Evolutionary conservation across 2,797 vertebrate species (phyloP), one percentile per base, ranked within the genome.

Genomic region (Anomalospiza imberbis): DNA sequence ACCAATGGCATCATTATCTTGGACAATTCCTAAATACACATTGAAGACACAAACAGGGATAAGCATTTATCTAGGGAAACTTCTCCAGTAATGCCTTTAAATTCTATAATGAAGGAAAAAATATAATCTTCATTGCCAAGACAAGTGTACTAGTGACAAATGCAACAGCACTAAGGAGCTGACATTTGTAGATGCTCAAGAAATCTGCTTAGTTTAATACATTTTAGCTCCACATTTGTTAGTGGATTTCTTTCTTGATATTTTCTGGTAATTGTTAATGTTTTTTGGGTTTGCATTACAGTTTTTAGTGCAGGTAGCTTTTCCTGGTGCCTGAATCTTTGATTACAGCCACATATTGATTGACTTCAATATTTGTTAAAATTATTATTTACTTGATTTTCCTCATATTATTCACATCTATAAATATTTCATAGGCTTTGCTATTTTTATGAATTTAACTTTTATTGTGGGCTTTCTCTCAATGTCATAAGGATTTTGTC

Each of bases 101-200:
- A 91, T 90, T 97, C 80, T 76, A 31, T 60, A 93, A 79, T 60
- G 85, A 96, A 90, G 16, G 84, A 97, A 97, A 91, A 95, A 91
- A 94, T 79, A 65, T 45, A 88, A 92, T 55, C 63, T 85, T 83
- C 50, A 57, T 67, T 97, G 50, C 45, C 68, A 92, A 72, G 76
- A 85, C 84, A 96, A 93, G 36, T 42, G 40, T 60, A 61, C 54
- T 84, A 71, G 82, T 89, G 85, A 71, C 88, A 94, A 94, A 90
- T 88, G 63, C 45, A 94, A 60, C 29, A 79, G 44, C 70, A 44
- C 21, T 75, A 88, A 88, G 67, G 8, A 40, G 77, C 22, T 91
- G 89, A 91, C 53, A 91, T 74, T 93, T 90, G 40, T 40, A 89
- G 60, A 60, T 62, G 53, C 19, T 61, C 88, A 19, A 94, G 84